Evolutionary conservation across 2,888 invertebrate species (phyloP), one percentile per base, ranked within the genome.

Genomic region (Zelleria hepariella): DNA sequence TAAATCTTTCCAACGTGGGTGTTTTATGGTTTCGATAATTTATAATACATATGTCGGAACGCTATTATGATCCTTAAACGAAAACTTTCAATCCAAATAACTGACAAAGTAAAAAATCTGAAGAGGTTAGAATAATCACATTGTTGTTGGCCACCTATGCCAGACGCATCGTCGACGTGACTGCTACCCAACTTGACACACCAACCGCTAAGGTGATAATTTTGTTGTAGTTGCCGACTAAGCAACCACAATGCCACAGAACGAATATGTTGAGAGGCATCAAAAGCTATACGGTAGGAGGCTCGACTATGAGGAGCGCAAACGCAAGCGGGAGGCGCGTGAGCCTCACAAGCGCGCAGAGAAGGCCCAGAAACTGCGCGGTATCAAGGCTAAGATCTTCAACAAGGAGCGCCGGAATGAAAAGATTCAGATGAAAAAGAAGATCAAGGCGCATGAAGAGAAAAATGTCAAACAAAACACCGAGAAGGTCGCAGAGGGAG

Each of bases 381-480:
- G 99, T 64, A 93, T 99, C 70, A 99, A 98, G 80, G 99, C 99
- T 0, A 99, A 99, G 86, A 90, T 99, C 60, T 98, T 95, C 85
- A 98, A 99, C 81, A 98, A 98, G 78, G 93, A 98, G 79, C 93
- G 99, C 5, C 94, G 98, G 73, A 95, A 97, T 90, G 99, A 99
- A 80, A 99, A 99, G 90, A 96, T 99, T 65, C 98, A 98, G 81
- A 98, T 99, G 94, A 98, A 98, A 85, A 99, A 98, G 91, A 98
- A 98, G 75, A 96, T 99, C 65, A 96, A 97, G 76, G 96, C 97
- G 59, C 99, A 99, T 73, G 98, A 99, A 81, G 97, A 99, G 80
- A 96, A 95, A 77, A 94, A 96, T 80, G 94, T 95, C 5, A 95
- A 95, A 80, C 94, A 95, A 70, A 94, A 96, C 77, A 94, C 94